phyloP scores from a whole-genome alignment of 2,797 vertebrate species.

The Lepilemur ruficaudatus region DNA sequence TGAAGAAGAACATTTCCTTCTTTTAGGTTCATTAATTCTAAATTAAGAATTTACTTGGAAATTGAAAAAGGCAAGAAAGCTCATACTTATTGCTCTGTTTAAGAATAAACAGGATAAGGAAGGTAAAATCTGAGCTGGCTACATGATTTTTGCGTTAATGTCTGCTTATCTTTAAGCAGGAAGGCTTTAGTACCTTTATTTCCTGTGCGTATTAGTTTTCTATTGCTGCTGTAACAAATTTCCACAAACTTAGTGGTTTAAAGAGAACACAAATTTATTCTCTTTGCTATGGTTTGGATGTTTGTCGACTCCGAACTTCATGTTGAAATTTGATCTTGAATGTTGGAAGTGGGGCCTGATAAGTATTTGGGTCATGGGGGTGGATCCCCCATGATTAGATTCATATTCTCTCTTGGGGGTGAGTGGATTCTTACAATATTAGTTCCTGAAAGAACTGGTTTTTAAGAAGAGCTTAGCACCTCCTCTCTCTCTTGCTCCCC shows the following conservation, averaged over 20 bases:
- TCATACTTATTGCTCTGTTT: background rate
- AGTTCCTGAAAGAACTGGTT: background rate
- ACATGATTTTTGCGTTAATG: background rate
- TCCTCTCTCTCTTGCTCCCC: background rate
- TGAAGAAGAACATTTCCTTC: conserved; percentile 51
- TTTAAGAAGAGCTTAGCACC: background rate
- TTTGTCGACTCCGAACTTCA: background rate
- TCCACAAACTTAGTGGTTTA: background rate
- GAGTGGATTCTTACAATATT: too few relatives aligned
- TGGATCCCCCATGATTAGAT: background rate
- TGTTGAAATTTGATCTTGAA: background rate
- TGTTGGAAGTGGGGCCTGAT: background rate
- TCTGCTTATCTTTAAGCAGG: background rate
- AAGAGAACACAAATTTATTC: background rate
- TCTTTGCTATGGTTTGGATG: background rate
- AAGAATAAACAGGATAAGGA: conserved; percentile 12
- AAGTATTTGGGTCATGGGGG: too few relatives aligned
- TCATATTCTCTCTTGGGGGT: too few relatives aligned
- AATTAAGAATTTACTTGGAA: conserved; percentile 59
- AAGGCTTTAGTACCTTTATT: background rate
- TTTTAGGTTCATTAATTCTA: conserved; percentile 43
- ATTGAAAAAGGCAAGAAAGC: conserved; percentile 21
- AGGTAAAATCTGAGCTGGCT: background rate
- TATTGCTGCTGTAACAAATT: background rate
- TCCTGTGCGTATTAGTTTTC: background rate